Base-by-base conservation (phyloP, 2,113 vertebrate genomes). In the Vulpes ferrilata region DNA sequence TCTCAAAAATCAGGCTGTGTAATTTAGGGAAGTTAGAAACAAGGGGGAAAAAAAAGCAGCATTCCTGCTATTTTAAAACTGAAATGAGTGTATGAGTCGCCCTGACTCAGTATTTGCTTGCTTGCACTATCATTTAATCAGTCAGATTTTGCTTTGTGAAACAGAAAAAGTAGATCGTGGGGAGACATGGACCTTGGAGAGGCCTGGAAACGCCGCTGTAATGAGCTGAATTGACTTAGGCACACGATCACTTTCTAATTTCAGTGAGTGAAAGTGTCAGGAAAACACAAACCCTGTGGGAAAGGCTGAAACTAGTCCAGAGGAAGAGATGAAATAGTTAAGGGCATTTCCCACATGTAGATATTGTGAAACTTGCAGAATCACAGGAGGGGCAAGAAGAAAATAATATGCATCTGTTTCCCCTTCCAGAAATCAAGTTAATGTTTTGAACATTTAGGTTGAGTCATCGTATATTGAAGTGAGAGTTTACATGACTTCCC, bases 61-160 rank as follows among this genome's bases (percentile, higher is more conserved):
- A 0, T 85, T n/a, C 22, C 32, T 67, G 25, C 30, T 65, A 11
- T 64, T 71, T 71, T 89, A 53, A 25, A 83, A 27, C 38, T 43
- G 53, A 94, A 83, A 59, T 82, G 6, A 2, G 13, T 38, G 7
- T 32, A 35, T 67, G 55, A 57, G 51, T 88, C 69, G 65, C 13
- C 15, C 59, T 38, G n/a, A 81, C 5, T 62, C 12, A 3, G 7
- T n/a, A 1, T 59, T 59, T 86, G 25, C 51, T 74, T 30, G 7
- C 80, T 22, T 84, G 48, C 12, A 43, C 32, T 48, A n/a, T 94
- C 23, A 57, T 86, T 85, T 93, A 62, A n/a, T 32, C 8, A 62
- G 65, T 78, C 80, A 78, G 48, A 65, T 78, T 95, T 96, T 88
- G 60, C 60, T 64, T 53, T 71, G 32, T 53, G 74, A 81, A 90